Percentiles rank a stretch among this genome's conserved stretches.
Evolutionary conservation across 1,140 invertebrate species (phyloP).

Genomic region (Hylaeus volcanicus): DNA sequence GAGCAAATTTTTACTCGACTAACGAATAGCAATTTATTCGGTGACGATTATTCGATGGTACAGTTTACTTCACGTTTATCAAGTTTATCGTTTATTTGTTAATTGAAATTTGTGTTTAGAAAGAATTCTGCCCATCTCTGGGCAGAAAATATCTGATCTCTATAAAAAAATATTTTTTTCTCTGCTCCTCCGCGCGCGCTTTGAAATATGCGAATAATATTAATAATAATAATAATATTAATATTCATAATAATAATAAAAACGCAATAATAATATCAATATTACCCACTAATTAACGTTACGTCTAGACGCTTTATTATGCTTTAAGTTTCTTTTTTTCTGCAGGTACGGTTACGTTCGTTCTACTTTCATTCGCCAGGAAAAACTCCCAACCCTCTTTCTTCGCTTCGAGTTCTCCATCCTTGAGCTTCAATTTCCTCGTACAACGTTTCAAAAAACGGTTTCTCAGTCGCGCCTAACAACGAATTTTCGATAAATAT

Average conservation of each 20-base stretch:
- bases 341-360: constrained; percentile 61
- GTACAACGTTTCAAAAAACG: neutral
- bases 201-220: constrained; percentile 32
- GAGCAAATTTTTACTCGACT: too few relatives aligned
- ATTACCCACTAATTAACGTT: constrained; percentile 69
- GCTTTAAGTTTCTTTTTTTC: constrained; percentile 59
- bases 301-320: constrained; percentile 63
- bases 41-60: too few relatives aligned
- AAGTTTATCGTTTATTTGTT: too few relatives aligned
- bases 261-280: constrained; percentile 64
- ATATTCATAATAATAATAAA: constrained; percentile 59
- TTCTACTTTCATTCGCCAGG: constrained; percentile 11
- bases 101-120: too few relatives aligned
- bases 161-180: constrained; percentile 61
- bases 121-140: neutral
- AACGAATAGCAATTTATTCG: too few relatives aligned
- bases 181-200: constrained; percentile 5
- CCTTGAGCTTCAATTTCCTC: neutral
- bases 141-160: neutral
- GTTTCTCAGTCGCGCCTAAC: constrained; percentile 3
- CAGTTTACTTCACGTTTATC: too few relatives aligned
- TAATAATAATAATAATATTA: constrained; percentile 46
- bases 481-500: constrained; percentile 41
- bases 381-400: neutral
- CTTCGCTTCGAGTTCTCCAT: neutral